Evolutionary conservation across 2,113 vertebrate species (phyloP).

Genomic region (Neogale vison): DNA sequence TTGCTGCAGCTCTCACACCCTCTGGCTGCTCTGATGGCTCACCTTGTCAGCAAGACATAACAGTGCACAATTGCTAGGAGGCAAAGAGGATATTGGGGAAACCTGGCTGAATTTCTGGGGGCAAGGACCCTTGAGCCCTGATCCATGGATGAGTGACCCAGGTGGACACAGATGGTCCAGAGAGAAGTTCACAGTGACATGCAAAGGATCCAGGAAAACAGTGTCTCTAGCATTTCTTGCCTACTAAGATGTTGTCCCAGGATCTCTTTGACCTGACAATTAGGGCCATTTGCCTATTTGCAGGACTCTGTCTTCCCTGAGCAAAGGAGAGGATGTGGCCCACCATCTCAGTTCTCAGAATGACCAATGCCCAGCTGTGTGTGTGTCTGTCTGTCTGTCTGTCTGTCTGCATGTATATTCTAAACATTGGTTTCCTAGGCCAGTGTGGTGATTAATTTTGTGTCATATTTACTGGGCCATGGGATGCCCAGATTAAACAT

Average conservation of each 20-base stretch:
- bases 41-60: not conserved
- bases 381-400: no score
- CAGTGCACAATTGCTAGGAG: not conserved
- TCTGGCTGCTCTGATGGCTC: fast-evolving
- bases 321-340: not conserved
- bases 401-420: no score
- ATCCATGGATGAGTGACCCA: no score
- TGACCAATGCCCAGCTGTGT: no score
- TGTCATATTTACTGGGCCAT: not conserved
- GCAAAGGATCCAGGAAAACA: not conserved
- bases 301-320: not conserved
- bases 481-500: not conserved
- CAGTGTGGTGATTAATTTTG: not conserved
- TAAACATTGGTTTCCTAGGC: not conserved
- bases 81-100: no score
- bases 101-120: not conserved
- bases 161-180: no score
- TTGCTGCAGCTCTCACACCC: not conserved
- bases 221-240: not conserved
- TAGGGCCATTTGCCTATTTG: not conserved
- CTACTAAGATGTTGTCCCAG: no score
- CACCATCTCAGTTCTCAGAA: not conserved
- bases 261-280: not conserved
- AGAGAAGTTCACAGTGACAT: no score
- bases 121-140: not conserved